These are phyloP conservation scores for Echiichthys vipera DNA, from an alignment of 2,797 vertebrate genomes.

Conservation along the genomic window DNA sequence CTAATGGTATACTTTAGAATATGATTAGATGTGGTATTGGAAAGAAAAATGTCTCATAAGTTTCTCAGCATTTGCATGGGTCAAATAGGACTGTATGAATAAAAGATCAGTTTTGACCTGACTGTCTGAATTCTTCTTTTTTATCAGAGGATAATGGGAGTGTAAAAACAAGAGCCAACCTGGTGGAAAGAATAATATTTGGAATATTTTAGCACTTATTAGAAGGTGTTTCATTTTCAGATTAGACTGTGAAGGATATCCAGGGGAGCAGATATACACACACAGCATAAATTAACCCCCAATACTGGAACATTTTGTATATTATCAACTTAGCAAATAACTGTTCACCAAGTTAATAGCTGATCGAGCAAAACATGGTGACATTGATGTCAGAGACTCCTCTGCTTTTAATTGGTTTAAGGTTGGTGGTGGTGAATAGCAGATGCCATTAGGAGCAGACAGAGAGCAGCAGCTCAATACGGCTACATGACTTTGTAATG, in stretches of 20 bases:
- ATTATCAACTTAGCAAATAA: no score
- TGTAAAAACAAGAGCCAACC: slow-evolving; percentile 21
- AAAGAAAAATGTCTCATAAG: neutral
- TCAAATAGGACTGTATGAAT: neutral
- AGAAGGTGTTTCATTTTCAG: slow-evolving; percentile 82
- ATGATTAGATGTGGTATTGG: neutral
- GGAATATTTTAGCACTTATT: slow-evolving; percentile 81
- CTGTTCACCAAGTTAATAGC: no score
- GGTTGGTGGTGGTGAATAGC: no score
- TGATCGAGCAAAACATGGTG: no score
- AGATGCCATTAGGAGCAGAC: no score
- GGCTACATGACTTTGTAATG: no score
- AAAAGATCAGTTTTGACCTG: neutral
- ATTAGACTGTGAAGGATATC: slow-evolving; percentile 55
- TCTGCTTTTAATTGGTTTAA: no score
- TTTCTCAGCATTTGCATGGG: neutral
- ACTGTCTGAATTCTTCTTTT: neutral
- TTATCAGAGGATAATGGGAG: slow-evolving; percentile 20
- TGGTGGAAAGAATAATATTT: slow-evolving; percentile 52
- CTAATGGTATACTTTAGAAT: slow-evolving; percentile 13
- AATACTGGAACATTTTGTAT: slow-evolving; percentile 37
- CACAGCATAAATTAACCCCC: slow-evolving; percentile 44
- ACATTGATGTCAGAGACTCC: no score
- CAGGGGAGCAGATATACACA: slow-evolving; percentile 23
- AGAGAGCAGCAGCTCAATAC: no score